These are phyloP conservation scores for Sthenelais limicola DNA, from an alignment of 2,888 invertebrate genomes.

Conservation along the genomic window DNA sequence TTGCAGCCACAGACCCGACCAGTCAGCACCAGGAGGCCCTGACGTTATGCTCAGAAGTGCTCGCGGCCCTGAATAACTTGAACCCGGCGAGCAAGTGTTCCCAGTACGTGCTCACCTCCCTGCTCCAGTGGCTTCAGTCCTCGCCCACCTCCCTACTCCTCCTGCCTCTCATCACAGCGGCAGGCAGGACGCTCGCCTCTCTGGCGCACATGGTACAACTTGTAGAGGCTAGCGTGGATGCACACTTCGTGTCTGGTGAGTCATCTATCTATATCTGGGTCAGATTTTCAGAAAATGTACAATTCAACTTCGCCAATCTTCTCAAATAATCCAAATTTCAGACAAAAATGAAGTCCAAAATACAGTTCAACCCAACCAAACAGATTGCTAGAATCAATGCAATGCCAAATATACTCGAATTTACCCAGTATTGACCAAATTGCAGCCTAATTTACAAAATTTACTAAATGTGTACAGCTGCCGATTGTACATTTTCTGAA, in stretches of 20 bases:
- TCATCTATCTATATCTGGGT: no score
- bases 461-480: no score
- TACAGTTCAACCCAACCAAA: no score
- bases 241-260: conserved; percentile 57
- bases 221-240: conserved; percentile 65
- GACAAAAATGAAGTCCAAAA: no score
- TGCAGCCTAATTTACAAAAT: no score
- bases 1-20: conserved; percentile 45
- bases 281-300: no score
- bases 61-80: conserved; percentile 67
- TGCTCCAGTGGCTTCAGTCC: conserved; percentile 65
- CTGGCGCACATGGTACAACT: conserved; percentile 62
- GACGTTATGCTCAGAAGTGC: conserved; percentile 62
- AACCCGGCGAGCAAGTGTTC: conserved; percentile 61
- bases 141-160: conserved; percentile 67
- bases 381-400: no score
- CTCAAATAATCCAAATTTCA: no score
- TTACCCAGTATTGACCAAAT: no score
- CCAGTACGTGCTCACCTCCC: conserved; percentile 56
- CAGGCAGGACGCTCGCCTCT: conserved; percentile 64
- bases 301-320: no score
- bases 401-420: no score
- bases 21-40: conserved; percentile 62
- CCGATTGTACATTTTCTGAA: no score
- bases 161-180: conserved; percentile 64